Evolutionary conservation across 2,113 vertebrate species (phyloP), one percentile per base, ranked within the genome.

Genomic region (Notarius lentiginosus): DNA sequence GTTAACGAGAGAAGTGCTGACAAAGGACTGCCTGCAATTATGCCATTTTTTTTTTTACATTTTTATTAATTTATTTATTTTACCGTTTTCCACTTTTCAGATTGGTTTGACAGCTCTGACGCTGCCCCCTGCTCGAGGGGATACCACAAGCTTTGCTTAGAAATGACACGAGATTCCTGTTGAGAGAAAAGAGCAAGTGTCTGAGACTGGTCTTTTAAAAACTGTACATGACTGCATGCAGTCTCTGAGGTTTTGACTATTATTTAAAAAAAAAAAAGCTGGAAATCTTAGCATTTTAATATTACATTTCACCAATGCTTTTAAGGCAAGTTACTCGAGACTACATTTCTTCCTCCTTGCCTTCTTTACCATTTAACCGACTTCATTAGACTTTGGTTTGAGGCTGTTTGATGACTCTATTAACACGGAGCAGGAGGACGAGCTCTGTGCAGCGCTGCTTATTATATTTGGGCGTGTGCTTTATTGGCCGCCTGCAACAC

Each of bases 311-410:
- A 63, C 58, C 56, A 79, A 9, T 24, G 34, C n/a, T 34, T 79
- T 34, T 18, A 20, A 60, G 65, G 34, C 7, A 41, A 47, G 22
- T 18, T n/a, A 61, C 15, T 34, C 56, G 15, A 27, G 14, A 12
- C 11, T 30, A 7, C 11, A 17, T 79, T 75, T 72, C 80, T 70
- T 41, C 58, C 73, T 60, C 22, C 20, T 12, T 30, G 27, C 17
- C 55, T 80, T 49, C 34, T 58, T 41, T 72, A 22, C 12, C n/a
- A 41, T 83, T 41, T 70, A 27, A 34, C 18, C 89, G 66, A 89
- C 91, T 89, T 85, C 88, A 95, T 95, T 94, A 93, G 91, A 92
- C 93, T 94, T 93, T 93, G 73, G 91, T 92, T 94, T 93, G 90
- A 93, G 90, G 83, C 58, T 89, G 91, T 94, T 93, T 94, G 93